Conservation (phyloP, 1,140 invertebrate species). For the Apocrypta bakeri region DNA sequence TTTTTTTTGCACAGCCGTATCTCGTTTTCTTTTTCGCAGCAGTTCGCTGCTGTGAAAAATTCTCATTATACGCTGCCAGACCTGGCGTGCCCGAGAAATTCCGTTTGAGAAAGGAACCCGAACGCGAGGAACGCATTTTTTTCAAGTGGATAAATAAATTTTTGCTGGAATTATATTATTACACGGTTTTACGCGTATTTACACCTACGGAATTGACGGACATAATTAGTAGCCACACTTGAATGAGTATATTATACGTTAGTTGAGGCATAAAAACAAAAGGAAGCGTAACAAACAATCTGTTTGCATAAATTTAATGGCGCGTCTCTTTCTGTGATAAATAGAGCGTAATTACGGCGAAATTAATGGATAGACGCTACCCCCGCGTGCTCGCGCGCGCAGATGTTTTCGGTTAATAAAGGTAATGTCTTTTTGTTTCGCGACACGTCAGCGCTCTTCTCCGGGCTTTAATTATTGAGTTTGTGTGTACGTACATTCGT, state of each 20-base stretch:
- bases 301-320: no score
- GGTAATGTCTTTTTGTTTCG: background rate
- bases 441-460: no score
- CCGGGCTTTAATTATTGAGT: background rate
- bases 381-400: no score
- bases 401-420: background rate
- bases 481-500: background rate
- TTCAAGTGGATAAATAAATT: no score
- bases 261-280: no score
- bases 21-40: background rate
- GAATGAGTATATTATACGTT: no score
- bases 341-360: background rate
- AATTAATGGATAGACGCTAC: background rate
- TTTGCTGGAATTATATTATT: no score
- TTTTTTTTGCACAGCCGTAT: background rate
- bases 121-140: background rate
- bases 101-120: background rate
- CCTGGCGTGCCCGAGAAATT: background rate
- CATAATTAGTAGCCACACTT: no score
- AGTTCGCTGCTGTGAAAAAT: background rate
- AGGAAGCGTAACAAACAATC: no score
- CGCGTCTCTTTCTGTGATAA: background rate
- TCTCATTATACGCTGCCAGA: conserved; percentile 2
- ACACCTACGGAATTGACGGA: no score
- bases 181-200: no score